A percentile compares a stretch with the other conserved stretches of the same genome.
phyloP scores from a whole-genome alignment of 2,797 vertebrate species.

The Brotogeris chrysoptera region DNA sequence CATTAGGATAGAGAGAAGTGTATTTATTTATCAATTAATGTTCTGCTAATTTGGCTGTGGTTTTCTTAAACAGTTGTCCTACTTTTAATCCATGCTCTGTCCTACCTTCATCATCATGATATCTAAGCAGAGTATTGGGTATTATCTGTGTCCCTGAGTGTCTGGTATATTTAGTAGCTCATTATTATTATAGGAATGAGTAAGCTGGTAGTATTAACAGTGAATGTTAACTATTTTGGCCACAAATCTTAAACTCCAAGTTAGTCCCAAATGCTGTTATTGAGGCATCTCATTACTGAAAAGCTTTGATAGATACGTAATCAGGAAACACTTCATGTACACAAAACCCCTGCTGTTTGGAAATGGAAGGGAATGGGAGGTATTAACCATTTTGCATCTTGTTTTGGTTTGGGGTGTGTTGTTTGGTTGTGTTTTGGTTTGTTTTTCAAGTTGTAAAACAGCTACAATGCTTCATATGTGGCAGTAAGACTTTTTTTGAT shows the following conservation, averaged over 20 bases:
- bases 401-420: not conserved
- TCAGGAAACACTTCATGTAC: not conserved
- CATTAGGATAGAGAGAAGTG: not conserved
- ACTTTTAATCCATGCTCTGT: slow-evolving; percentile 37
- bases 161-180: slow-evolving; percentile 60
- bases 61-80: slow-evolving; percentile 35
- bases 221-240: slow-evolving; percentile 23
- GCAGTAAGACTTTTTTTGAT: not conserved
- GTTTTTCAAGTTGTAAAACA: not conserved
- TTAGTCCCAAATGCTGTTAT: not conserved
- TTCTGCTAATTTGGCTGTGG: not conserved
- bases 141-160: slow-evolving; percentile 49
- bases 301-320: not conserved
- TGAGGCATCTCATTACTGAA: not conserved
- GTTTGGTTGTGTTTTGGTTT: not conserved
- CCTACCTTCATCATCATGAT: not conserved
- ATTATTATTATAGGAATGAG: slow-evolving; percentile 43
- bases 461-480: not conserved
- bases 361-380: not conserved
- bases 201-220: slow-evolving; percentile 37
- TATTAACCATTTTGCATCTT: not conserved
- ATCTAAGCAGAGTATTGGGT: slow-evolving; percentile 37
- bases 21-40: not conserved
- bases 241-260: not conserved
- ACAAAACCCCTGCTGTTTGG: not conserved